Evolutionary conservation across 2,113 vertebrate genomes (phyloP), one percentile per base, ranked within the genome.

Genomic region (Hypanus sabinus): DNA sequence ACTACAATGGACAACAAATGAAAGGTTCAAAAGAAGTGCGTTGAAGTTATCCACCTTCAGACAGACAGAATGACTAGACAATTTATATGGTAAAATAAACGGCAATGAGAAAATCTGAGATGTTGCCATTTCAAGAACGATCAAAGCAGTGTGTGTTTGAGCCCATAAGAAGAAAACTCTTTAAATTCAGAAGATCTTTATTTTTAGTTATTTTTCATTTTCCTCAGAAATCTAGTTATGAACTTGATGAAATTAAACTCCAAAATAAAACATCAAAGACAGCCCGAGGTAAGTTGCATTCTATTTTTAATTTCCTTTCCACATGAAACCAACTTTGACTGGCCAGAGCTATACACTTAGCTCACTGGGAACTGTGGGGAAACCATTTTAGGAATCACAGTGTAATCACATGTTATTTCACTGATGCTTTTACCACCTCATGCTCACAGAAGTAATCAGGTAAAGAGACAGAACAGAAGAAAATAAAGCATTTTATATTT

Each of bases 1-100:
- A 93, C 36, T 93, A 93, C 91, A 93, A 93, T 93, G 65, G 70
- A 93, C 91, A 73, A 73, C 91, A 93, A 93, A 93, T 93, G 70
- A 93, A 93, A 73, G 91, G 38, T 93, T 93, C 91, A 93, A 93
- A 93, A 73, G 91, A 93, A 93, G 71, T 93, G 91, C 22, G 33
- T 55, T 93, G 36, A 71, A 38, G 73, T 93, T 73, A 93, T 73
- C 91, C 91, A 93, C 36, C 91, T 93, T 93, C 70, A 73, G 91
- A 93, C 91, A 93, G 91, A 93, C 91, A 93, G 91, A 30, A 73
- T 93, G 91, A 73, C 91, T 93, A 93, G 91, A 73, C 68, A 93
- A 93, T 38, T 70, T 68, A 38, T 93, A 73, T 93, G 85, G 33
- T 93, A 93, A 93, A 93, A 75, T 93, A 93, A 73, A 70, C 60